These are phyloP conservation scores for Papilio aristodemus DNA, from an alignment of 1,140 invertebrate genomes.

Conservation along the genomic window DNA sequence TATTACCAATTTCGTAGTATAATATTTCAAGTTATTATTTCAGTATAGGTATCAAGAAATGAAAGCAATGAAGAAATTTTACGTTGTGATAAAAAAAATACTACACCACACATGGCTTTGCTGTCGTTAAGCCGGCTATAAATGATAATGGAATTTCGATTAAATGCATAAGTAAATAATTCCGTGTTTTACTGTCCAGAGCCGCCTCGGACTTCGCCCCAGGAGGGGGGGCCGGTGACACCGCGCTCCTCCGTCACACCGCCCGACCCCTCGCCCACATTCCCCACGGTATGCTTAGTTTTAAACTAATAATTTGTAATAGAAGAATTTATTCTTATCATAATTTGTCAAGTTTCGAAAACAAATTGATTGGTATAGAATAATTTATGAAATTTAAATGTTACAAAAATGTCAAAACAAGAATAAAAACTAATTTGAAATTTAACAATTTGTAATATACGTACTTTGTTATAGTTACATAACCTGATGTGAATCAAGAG, in stretches of 20 bases:
- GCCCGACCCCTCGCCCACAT: slow-evolving; percentile 78
- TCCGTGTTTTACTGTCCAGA: slow-evolving; percentile 76
- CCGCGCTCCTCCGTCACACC: slow-evolving; percentile 68
- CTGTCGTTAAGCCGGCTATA: slow-evolving; percentile 20
- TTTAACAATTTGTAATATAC: too few relatives aligned
- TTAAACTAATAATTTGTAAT: slow-evolving; percentile 7
- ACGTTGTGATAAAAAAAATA: slow-evolving; percentile 16
- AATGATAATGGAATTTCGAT: slow-evolving; percentile 27
- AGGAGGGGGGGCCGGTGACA: slow-evolving; percentile 82
- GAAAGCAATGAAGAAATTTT: slow-evolving; percentile 15
- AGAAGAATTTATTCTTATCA: neutral
- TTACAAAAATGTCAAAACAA: too few relatives aligned
- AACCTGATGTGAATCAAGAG: too few relatives aligned
- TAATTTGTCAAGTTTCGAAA: neutral
- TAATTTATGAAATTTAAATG: too few relatives aligned
- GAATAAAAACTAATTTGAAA: too few relatives aligned
- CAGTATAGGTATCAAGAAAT: too few relatives aligned
- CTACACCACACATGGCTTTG: slow-evolving; percentile 2
- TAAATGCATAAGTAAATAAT: slow-evolving; percentile 39
- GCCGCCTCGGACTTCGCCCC: slow-evolving; percentile 86
- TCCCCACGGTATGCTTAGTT: slow-evolving; percentile 80
- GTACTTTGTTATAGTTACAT: too few relatives aligned
- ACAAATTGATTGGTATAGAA: too few relatives aligned
- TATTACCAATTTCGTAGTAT: too few relatives aligned
- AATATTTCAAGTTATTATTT: too few relatives aligned